These are phyloP conservation scores for Acanthiza pusilla DNA, from an alignment of 2,797 vertebrate genomes.

Conservation along the genomic window DNA sequence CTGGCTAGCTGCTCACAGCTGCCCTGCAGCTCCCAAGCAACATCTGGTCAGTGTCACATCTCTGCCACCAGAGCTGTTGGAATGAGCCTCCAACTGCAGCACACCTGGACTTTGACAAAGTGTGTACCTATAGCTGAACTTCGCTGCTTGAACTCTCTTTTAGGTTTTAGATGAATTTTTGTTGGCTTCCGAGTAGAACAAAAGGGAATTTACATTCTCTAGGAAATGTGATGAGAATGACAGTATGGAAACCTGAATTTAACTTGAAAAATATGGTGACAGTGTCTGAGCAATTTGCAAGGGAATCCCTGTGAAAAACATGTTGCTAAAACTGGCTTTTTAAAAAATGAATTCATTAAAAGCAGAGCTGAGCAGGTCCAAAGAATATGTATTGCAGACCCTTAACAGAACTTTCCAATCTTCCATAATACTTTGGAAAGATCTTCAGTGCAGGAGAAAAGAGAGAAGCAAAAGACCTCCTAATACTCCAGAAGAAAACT, in stretches of 20 bases:
- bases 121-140: background rate
- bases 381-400: background rate
- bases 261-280: conserved; percentile 2
- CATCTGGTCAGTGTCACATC: background rate
- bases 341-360: background rate
- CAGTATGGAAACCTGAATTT: background rate
- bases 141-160: background rate
- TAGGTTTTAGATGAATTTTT: background rate
- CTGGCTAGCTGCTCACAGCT: background rate
- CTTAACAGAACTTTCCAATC: background rate
- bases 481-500: background rate
- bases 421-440: background rate
- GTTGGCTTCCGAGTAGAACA: background rate
- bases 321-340: background rate
- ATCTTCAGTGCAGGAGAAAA: background rate
- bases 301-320: conserved; percentile 21
- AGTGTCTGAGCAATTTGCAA: conserved; percentile 1
- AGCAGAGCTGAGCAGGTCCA: background rate
- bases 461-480: background rate
- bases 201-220: background rate
- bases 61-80: background rate
- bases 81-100: background rate
- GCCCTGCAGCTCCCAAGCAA: background rate
- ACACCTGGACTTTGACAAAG: background rate
- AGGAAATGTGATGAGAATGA: background rate